Percentiles rank a stretch among this genome's conserved stretches.
phyloP scores from a whole-genome alignment of 2,113 vertebrate genomes.

The Rhagologus leucostigma region DNA sequence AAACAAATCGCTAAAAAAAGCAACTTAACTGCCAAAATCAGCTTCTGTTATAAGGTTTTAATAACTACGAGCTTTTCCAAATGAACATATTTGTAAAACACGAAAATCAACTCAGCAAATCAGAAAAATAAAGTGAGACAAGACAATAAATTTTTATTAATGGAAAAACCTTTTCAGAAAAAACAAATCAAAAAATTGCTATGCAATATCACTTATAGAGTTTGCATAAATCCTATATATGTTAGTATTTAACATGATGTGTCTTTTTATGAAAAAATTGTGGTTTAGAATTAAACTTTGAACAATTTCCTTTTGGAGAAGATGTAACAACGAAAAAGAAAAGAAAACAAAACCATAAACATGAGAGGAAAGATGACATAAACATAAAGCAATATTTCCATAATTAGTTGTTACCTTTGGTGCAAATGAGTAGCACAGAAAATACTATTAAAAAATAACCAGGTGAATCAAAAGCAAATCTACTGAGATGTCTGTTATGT shows the following conservation, averaged over 20 bases:
- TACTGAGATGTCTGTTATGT: background rate
- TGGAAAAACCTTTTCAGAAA: background rate
- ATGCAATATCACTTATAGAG: accelerated
- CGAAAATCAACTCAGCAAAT: background rate
- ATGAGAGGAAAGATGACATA: background rate
- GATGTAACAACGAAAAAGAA: background rate
- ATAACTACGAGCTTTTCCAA: slow-evolving; percentile 18
- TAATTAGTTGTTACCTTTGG: background rate
- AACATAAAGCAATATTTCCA: background rate
- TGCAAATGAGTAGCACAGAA: background rate
- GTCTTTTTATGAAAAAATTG: background rate
- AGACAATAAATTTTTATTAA: background rate
- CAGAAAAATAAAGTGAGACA: background rate
- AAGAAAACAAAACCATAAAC: background rate
- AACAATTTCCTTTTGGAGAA: background rate
- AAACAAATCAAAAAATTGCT: background rate
- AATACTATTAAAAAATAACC: background rate
- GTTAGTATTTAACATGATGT: background rate
- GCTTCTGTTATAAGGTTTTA: background rate
- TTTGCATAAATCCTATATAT: background rate
- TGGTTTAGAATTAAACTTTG: background rate
- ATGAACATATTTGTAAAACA: background rate
- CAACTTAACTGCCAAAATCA: background rate
- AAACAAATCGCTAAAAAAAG: background rate
- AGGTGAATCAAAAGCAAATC: background rate